Evolutionary conservation across 2,888 invertebrate genomes (phyloP).

Genomic region (Ypsolopha sequella): DNA sequence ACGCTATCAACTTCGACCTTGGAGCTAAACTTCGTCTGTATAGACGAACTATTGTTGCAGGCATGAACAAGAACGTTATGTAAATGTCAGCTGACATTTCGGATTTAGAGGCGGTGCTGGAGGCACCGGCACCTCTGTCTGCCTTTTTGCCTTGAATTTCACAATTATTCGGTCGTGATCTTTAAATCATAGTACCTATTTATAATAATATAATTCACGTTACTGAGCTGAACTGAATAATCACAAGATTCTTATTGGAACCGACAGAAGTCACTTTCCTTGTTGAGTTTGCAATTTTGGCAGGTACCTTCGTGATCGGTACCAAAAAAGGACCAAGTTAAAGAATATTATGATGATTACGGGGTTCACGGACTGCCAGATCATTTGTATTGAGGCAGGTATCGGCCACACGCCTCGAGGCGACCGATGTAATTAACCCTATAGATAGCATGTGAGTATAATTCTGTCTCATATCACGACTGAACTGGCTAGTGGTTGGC

Average conservation of each 20-base stretch:
- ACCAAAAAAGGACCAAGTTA: background rate
- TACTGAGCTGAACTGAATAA: too few relatives aligned
- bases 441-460: constrained; percentile 33
- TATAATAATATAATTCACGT: too few relatives aligned
- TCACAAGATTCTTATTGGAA: too few relatives aligned
- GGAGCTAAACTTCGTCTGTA: constrained; percentile 9
- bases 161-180: background rate
- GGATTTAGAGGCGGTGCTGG: constrained; percentile 29
- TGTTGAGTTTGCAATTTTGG: too few relatives aligned
- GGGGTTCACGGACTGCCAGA: constrained; percentile 44
- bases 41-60: constrained; percentile 2
- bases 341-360: constrained; percentile 8
- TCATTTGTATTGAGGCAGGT: constrained; percentile 38
- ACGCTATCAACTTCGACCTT: constrained; percentile 27
- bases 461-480: too few relatives aligned
- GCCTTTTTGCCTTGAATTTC: constrained; percentile 1
- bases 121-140: background rate
- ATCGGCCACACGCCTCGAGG: constrained; percentile 30
- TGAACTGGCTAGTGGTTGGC: too few relatives aligned
- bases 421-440: constrained; percentile 8
- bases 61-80: constrained; percentile 31
- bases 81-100: constrained; percentile 58
- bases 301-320: too few relatives aligned
- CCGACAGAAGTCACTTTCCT: too few relatives aligned
- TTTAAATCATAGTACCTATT: too few relatives aligned